Base-by-base conservation (phyloP, 2,113 vertebrate genomes). In the Arvicanthis niloticus region DNA sequence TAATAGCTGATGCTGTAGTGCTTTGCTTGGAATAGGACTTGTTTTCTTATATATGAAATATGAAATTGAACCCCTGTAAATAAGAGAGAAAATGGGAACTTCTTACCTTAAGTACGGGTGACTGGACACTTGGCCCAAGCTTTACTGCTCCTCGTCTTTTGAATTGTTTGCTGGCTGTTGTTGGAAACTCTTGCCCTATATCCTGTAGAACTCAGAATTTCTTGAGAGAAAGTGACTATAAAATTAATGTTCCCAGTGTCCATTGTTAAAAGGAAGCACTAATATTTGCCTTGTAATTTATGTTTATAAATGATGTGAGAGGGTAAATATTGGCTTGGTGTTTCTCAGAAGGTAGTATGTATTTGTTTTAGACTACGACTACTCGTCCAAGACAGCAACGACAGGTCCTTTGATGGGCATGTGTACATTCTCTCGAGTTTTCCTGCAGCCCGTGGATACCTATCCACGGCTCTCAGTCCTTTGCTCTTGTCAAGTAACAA, bases 321-420 rank as follows among this genome's bases (percentile, higher is more conserved):
- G 13, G 40, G 92, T 94, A 86, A 94, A 89, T 93, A 84, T 45
- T 75, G 21, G 88, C 76, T 53, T 45, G 48, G n/a, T 89, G 21
- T 51, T 95, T 34, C 67, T 78, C 86, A 87, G 56, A 84, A 88
- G 73, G 51, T 11, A 51, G 8, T 51, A 51, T 51, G 10, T 88
- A 76, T 75, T 80, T 90, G 89, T 76, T 96, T 84, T 92, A 67
- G 16, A 89, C 31, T 67, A 12, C 45, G 16, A 89, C 31, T 67
- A 12, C 45, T 93, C 22, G 31, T 1, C 93, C 81, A 89, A 95
- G 86, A 65, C n/a, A 78, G 60, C 65, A 42, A 34, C 94, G 67
- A 4, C 67, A 34, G 34, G 62, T 56, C 72, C 86, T 89, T 96
- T 53, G 31, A 4, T 42, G 29, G 53, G 77, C 37, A 40, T 10